Percentiles rank a stretch among this genome's conserved stretches.
Conservation (phyloP, 2,113 vertebrate species). For the Athene cunicularia region DNA sequence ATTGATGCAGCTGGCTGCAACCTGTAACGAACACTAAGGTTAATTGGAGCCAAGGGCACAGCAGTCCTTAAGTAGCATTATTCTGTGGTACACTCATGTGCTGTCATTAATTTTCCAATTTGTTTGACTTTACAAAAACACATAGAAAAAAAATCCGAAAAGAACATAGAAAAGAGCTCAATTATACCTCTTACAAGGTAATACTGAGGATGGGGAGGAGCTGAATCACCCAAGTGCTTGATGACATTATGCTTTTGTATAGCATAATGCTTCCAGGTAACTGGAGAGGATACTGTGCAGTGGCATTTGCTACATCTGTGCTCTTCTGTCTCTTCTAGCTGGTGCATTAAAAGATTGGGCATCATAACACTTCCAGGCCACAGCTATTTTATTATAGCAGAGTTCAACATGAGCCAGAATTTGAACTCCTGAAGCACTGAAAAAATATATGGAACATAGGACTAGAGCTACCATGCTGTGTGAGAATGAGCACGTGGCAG, state of each 20-base stretch:
- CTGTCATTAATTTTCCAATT: constrained; percentile 62
- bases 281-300: not conserved
- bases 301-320: not conserved
- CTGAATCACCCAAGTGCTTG: not conserved
- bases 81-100: constrained; percentile 28
- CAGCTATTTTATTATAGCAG: not conserved
- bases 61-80: constrained; percentile 40
- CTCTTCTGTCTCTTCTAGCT: not conserved
- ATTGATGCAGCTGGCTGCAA: constrained; percentile 63
- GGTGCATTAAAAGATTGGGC: not conserved
- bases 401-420: not conserved
- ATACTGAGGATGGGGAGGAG: not conserved
- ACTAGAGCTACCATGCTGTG: not conserved
- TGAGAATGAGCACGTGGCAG: not conserved
- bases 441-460: not conserved
- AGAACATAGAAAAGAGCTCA: not conserved
- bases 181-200: constrained; percentile 27
- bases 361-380: not conserved
- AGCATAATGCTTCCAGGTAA: not conserved
- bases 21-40: constrained; percentile 37
- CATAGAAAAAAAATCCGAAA: not conserved
- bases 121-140: constrained; percentile 62
- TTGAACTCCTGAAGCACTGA: not conserved
- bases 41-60: constrained; percentile 62
- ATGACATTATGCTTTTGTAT: not conserved